A percentile compares a stretch with the other conserved stretches of the same genome.
Conservation (phyloP, 2,888 invertebrate genomes). For the Callimorpha dominula region DNA sequence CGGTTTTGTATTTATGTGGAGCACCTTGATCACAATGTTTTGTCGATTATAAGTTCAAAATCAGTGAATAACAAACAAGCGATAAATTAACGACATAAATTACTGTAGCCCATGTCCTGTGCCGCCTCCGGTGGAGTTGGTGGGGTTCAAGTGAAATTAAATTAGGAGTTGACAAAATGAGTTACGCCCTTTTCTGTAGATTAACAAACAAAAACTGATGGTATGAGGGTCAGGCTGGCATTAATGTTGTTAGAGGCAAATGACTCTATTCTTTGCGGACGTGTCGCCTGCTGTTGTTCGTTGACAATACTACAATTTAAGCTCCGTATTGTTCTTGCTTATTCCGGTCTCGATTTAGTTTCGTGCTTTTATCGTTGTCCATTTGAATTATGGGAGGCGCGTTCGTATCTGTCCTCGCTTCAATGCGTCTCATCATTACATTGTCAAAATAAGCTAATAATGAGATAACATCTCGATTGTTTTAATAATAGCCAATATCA, state of each 20-base stretch:
- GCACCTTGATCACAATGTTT: slow-evolving; percentile 49
- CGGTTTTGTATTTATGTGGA: slow-evolving; percentile 23
- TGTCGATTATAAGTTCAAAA: slow-evolving; percentile 57
- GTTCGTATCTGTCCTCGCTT: slow-evolving; percentile 55
- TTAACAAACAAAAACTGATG: slow-evolving; percentile 87
- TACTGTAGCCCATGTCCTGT: slow-evolving; percentile 71
- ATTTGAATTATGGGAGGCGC: slow-evolving; percentile 64
- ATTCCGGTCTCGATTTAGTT: slow-evolving; percentile 77
- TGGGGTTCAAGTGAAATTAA: slow-evolving; percentile 83
- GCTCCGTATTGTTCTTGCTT: slow-evolving; percentile 80
- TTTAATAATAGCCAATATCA: slow-evolving; percentile 32
- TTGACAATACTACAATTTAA: slow-evolving; percentile 82
- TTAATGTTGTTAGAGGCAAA: slow-evolving; percentile 85
- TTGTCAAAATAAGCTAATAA: slow-evolving; percentile 47
- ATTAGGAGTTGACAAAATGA: slow-evolving; percentile 86
- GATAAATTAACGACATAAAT: slow-evolving; percentile 78
- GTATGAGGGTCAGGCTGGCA: slow-evolving; percentile 80
- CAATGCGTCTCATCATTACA: slow-evolving; percentile 53
- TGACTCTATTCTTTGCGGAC: slow-evolving; percentile 83
- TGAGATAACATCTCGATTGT: slow-evolving; percentile 46
- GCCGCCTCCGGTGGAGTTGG: slow-evolving; percentile 66
- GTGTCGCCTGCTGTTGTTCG: slow-evolving; percentile 66
- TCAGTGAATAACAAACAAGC: slow-evolving; percentile 66
- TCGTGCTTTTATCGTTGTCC: slow-evolving; percentile 77
- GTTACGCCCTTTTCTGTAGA: slow-evolving; percentile 86